phyloP scores from a whole-genome alignment of 2,888 invertebrate species.

The Conomelus anceps region DNA sequence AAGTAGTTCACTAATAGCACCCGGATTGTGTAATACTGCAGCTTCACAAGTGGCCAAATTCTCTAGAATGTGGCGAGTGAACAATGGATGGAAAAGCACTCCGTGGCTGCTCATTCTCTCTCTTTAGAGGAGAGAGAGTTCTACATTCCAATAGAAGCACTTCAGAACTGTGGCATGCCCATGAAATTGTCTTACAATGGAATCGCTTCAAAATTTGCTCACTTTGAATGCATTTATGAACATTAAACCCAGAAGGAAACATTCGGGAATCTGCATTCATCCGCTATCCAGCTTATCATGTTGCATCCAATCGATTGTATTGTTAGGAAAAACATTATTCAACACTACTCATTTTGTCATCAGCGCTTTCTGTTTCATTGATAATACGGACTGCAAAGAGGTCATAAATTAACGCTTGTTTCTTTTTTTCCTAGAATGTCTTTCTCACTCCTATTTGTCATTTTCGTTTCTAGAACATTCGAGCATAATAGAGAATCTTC shows the following conservation, averaged over 20 bases:
- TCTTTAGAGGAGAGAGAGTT: neutral
- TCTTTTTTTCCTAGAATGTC: too few species aligned
- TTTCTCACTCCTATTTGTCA: too few species aligned
- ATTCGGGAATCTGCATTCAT: neutral
- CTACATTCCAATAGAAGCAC: neutral
- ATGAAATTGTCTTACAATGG: neutral
- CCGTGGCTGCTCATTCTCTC: neutral
- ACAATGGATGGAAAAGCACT: neutral
- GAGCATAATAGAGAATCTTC: too few species aligned
- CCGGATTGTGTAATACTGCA: neutral
- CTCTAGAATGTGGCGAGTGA: neutral
- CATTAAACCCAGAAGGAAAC: neutral
- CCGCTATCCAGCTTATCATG: neutral
- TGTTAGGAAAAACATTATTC: too few species aligned
- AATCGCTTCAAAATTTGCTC: neutral
- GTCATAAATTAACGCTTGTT: too few species aligned
- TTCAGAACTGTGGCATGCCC: neutral
- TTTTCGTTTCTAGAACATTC: too few species aligned
- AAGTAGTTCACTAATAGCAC: neutral
- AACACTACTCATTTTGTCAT: too few species aligned
- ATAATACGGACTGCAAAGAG: too few species aligned
- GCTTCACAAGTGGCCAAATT: neutral
- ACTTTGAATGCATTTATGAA: neutral
- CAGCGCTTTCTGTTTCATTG: too few species aligned
- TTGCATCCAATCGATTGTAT: too few species aligned